Evolutionary conservation across 37 sponge, comb jelly and placozoan genomes (phyloP).

Genomic region (Hormiphora californensis): DNA sequence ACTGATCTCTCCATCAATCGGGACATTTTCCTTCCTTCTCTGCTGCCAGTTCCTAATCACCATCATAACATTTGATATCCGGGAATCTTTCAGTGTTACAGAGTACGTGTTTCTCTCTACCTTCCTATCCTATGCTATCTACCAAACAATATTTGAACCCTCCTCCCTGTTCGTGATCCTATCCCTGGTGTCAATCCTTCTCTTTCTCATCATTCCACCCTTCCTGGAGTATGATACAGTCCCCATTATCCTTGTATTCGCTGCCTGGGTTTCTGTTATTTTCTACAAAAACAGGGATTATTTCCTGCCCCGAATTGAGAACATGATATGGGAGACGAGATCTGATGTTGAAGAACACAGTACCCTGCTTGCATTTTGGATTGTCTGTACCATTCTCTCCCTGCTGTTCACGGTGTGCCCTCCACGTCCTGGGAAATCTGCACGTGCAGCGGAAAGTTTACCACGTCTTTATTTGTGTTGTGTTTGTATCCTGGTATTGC

Average conservation of each 20-base stretch:
- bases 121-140: conserved; percentile 35
- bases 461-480: conserved; percentile 38
- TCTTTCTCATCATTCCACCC: conserved; percentile 2
- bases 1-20: neutral
- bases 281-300: conserved; percentile 25
- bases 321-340: neutral
- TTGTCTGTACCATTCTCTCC: neutral
- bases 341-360: neutral
- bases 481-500: too few species aligned
- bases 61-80: neutral
- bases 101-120: conserved; percentile 42
- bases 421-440: neutral
- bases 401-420: neutral
- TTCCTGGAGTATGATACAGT: neutral
- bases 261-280: conserved; percentile 42
- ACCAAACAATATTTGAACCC: conserved; percentile 19
- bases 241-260: neutral
- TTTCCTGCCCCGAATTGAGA: neutral
- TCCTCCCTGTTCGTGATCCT: conserved; percentile 22
- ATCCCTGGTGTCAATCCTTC: conserved; percentile 3
- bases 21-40: conserved; percentile 8
- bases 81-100: conserved; percentile 47
- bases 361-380: neutral
- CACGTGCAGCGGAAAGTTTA: conserved; percentile 49
- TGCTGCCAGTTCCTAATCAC: neutral